Evolutionary conservation across 35 echinoderm and acorn worm genomes (phyloP).

Genomic region (Holothuria glaberrima): DNA sequence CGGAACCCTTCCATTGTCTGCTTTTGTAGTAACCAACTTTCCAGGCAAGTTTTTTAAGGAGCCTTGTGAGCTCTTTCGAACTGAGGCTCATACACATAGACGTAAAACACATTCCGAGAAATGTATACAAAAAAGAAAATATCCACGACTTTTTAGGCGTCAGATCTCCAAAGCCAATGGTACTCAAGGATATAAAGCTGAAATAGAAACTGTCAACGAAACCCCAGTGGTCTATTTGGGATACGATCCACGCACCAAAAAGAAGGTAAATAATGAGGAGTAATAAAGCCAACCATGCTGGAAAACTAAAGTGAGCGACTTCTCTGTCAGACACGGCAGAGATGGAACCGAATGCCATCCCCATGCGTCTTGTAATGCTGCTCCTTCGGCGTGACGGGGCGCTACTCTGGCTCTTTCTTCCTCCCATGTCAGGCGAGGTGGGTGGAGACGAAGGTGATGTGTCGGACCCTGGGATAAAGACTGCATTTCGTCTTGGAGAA

Average conservation of each 20-base stretch:
- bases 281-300: constrained; percentile 73
- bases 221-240: constrained; percentile 43
- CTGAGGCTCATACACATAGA: constrained; percentile 90
- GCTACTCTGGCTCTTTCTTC: background rate
- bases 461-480: constrained; percentile 50
- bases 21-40: constrained; percentile 81
- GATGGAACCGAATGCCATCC: constrained; percentile 42
- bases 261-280: constrained; percentile 80
- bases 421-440: constrained; percentile 42
- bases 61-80: constrained; percentile 70
- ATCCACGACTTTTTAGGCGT: constrained; percentile 55
- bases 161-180: constrained; percentile 92
- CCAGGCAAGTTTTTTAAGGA: constrained; percentile 65
- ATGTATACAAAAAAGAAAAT: constrained; percentile 82
- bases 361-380: constrained; percentile 43
- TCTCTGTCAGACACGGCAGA: constrained; percentile 65
- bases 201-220: constrained; percentile 84
- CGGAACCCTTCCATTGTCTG: constrained; percentile 63
- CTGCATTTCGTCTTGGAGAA: constrained; percentile 48
- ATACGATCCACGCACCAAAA: constrained; percentile 72
- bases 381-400: constrained; percentile 47
- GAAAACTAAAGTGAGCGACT: constrained; percentile 72
- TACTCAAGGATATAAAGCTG: constrained; percentile 86
- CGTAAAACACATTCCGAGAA: constrained; percentile 82
- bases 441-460: constrained; percentile 45